Base-by-base conservation (phyloP, 2,797 vertebrate genomes). In the Nothura maculosa region DNA sequence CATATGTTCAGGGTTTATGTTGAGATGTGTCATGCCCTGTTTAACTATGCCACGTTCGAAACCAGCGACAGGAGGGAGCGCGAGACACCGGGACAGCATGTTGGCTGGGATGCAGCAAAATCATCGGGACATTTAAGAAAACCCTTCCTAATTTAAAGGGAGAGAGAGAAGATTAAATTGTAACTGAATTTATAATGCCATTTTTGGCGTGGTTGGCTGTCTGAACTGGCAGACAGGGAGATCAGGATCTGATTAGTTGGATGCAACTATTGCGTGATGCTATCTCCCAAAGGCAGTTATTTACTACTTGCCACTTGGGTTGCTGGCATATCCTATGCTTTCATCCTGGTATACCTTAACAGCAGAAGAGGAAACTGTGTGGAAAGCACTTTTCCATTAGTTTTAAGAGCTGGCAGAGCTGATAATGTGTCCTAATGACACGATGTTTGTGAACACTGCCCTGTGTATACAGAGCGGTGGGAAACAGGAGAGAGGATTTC, bases 371-470 rank as follows among this genome's bases (percentile, higher is more conserved):
- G 32, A 27, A 67, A 87, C 76, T 88, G 90, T 86, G 40, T 74
- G 79, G 42, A 72, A 93, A 94, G 90, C 76, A 72, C 73, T 95
- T 91, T 85, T 73, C 62, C 87, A 60, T 61, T 22, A 21, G 72
- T 68, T 86, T 93, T 48, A 55, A 89, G 84, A 91, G 78, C 91
- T 70, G 79, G 76, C 61, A 58, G 24, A 16, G n/a, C 79, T 52
- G 63, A 64, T 78, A 64, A 68, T 81, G 86, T 77, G 58, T 85
- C 76, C 81, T 60, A 47, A 54, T 2, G 21, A 82, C 4, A 20
- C 3, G 9, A 13, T 34, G 43, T 92, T 87, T 68, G 40, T 36
- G 15, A 32, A 50, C 12, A 38, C 32, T 10, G 19, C 27, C 77
- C 81, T 79, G 92, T 91, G 70, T 77, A 70, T 73, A 40, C 58